Base-by-base conservation (phyloP, 1,140 invertebrate genomes). In the Zaprionus africanus region DNA sequence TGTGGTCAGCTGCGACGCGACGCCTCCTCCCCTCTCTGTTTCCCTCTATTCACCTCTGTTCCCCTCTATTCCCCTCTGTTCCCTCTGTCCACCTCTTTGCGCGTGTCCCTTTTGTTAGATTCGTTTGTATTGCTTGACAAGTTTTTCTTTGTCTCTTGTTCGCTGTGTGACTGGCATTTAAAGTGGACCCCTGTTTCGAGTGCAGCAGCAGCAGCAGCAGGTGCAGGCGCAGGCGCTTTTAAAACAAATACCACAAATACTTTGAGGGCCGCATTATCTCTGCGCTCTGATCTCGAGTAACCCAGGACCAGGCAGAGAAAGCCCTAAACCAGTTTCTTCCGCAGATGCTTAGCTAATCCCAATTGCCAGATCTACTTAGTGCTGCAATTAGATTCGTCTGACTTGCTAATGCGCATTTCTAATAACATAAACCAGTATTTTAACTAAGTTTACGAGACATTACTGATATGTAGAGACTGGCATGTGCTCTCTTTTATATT, bases 91-190 rank as follows among this genome's bases (percentile, higher is more conserved):
- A 15, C 9, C 9, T 51, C 36, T 56, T 7, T 51, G n/a, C 41
- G 34, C 24, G 6, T 56, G 19, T 69, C 15, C 83, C 84, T 84
- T 88, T 80, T 77, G 83, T 80, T 80, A 88, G 84, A 86, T 83
- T 67, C 69, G 72, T 73, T 77, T 64, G 73, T 46, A 57, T 69
- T 66, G 68, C 64, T 72, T 70, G 77, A 75, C 83, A 78, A 87
- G 73, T 80, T 83, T 78, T 79, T 75, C 76, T 87, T 62, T 80
- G 69, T 79, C 72, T 82, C 62, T 46, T 49, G 57, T 77, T 59
- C 77, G 77, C 60, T 59, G 56, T 73, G 83, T 79, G 83, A 87
- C 80, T 72, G 80, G 83, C 87, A 86, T 86, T 75, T 83, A 79
- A 86, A 83, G 84, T 76, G 59, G 63, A n/a, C 54, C 22, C 17